Evolutionary conservation across 2,888 invertebrate species (phyloP).

Genomic region (Drosophila flavopinicola): DNA sequence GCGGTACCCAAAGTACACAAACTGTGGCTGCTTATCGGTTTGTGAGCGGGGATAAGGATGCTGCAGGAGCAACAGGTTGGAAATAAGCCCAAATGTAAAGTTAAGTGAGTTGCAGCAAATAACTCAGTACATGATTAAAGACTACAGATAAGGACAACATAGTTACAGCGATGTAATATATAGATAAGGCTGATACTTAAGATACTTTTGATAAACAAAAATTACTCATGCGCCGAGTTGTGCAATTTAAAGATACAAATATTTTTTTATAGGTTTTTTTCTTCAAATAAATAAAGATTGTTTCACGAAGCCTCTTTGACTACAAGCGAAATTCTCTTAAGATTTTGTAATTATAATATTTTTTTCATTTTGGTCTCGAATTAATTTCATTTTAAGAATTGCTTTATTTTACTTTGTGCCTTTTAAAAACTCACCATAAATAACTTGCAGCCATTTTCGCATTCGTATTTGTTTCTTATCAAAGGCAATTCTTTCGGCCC

Average conservation of each 20-base stretch:
- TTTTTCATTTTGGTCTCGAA: too few species aligned
- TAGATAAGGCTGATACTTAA: neutral
- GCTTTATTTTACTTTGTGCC: too few species aligned
- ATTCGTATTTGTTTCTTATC: slow-evolving; percentile 1
- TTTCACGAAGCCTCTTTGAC: too few species aligned
- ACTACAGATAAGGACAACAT: slow-evolving; percentile 9
- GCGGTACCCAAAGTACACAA: slow-evolving; percentile 27
- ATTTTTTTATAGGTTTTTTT: too few species aligned
- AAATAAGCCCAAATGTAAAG: slow-evolving; percentile 10
- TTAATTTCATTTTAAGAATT: too few species aligned
- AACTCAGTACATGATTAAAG: slow-evolving; percentile 19
- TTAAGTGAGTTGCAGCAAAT: neutral
- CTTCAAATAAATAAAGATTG: too few species aligned
- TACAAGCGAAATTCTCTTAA: too few species aligned
- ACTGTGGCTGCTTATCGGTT: slow-evolving; percentile 21
- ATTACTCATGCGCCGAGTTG: slow-evolving; percentile 9
- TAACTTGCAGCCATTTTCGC: neutral
- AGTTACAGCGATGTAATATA: slow-evolving; percentile 10
- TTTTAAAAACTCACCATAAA: neutral
- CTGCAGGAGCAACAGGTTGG: slow-evolving; percentile 38
- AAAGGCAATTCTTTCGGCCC: slow-evolving; percentile 1
- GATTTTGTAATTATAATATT: too few species aligned
- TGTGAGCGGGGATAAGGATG: neutral
- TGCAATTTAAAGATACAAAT: too few species aligned
- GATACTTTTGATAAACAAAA: neutral